phyloP scores from a whole-genome alignment of 2,888 invertebrate genomes.

The Drosophila histrio region DNA sequence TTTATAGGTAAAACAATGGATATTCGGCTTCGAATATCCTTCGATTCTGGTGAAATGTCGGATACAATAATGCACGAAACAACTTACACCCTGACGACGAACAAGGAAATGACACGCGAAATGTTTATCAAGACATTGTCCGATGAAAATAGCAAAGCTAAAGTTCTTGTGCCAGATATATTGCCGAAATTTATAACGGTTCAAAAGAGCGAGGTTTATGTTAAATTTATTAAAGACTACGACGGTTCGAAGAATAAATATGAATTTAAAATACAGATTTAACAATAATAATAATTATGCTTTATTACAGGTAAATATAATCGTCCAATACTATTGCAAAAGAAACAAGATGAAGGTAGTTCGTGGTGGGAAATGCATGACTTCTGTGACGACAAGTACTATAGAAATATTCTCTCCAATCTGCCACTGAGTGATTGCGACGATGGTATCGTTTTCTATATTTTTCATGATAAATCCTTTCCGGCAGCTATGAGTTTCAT shows the following conservation, averaged over 20 bases:
- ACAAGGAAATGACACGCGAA: conserved; percentile 41
- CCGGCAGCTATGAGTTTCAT: conserved; percentile 93
- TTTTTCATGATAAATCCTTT: conserved; percentile 97
- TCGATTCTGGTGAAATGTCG: conserved; percentile 17
- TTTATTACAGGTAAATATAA: conserved; percentile 32
- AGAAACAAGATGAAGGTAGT: conserved; percentile 23
- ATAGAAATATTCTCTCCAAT: conserved; percentile 34
- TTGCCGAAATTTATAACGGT: conserved; percentile 59
- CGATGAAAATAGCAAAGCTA: conserved; percentile 4
- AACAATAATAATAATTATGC: background rate
- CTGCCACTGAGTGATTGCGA: conserved; percentile 71
- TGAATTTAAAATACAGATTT: background rate
- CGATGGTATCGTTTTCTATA: conserved; percentile 87
- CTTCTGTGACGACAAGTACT: conserved; percentile 84
- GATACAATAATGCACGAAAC: conserved; percentile 41
- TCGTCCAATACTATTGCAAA: conserved; percentile 50
- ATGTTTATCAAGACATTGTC: conserved; percentile 35
- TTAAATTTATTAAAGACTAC: conserved; percentile 49
- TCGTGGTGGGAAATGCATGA: conserved; percentile 89
- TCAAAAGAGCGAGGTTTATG: conserved; percentile 49
- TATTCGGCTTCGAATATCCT: conserved; percentile 45
- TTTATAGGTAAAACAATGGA: conserved; percentile 15
- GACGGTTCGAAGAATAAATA: conserved; percentile 40
- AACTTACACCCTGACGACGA: conserved; percentile 32
- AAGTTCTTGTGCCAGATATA: conserved; percentile 57